Percentiles rank a stretch among this genome's conserved stretches.
Conservation (phyloP, 2,113 vertebrate species). For the Cryptoleucopteryx plumbea region DNA sequence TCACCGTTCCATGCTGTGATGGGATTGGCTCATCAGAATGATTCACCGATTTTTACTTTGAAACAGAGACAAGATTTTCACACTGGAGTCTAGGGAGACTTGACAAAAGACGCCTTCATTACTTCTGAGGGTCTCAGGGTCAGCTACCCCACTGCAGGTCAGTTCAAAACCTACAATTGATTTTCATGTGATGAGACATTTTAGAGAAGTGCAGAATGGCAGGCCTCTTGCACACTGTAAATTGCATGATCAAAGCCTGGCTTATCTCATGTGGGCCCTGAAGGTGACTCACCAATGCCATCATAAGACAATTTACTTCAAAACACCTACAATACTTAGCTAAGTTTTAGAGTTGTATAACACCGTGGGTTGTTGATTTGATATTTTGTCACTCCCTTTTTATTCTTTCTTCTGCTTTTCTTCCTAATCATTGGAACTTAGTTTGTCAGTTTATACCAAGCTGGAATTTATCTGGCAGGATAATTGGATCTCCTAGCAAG, state of each 20-base stretch:
- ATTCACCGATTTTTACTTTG: neutral
- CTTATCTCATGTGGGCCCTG: neutral
- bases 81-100: fast-evolving
- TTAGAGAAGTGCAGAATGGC: neutral
- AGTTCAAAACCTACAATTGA: neutral
- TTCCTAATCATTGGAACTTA: constrained; percentile 17
- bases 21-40: neutral
- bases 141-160: neutral
- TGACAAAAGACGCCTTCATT: neutral
- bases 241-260: constrained; percentile 8
- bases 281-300: constrained; percentile 49
- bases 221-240: neutral
- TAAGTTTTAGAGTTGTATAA: constrained; percentile 53
- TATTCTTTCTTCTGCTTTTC: constrained; percentile 34
- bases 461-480: constrained; percentile 49
- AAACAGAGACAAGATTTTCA: neutral
- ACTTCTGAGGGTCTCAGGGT: neutral
- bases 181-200: neutral
- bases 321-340: constrained; percentile 60
- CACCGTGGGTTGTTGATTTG: constrained; percentile 57
- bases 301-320: constrained; percentile 50
- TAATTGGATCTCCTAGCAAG: constrained; percentile 45
- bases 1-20: fast-evolving
- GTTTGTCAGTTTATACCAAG: constrained; percentile 55
- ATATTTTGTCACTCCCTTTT: constrained; percentile 59